Evolutionary conservation across 2,888 invertebrate genomes (phyloP).

Genomic region (Taenaris catops): DNA sequence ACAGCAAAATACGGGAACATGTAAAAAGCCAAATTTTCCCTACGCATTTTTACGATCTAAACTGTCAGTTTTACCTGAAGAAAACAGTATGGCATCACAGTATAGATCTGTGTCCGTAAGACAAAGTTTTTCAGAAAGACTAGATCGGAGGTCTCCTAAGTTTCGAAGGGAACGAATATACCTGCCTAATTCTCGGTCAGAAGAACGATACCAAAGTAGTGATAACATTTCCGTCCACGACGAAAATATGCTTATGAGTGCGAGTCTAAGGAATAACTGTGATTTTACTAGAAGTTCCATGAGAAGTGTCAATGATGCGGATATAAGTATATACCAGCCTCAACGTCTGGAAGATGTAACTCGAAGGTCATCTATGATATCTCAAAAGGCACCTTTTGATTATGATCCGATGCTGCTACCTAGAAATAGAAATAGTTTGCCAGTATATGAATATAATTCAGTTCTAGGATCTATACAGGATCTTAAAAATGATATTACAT

Average conservation of each 20-base stretch:
- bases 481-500: constrained; percentile 59
- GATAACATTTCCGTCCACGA: constrained; percentile 72
- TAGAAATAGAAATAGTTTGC: constrained; percentile 71
- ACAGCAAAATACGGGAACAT: constrained; percentile 61
- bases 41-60: constrained; percentile 89
- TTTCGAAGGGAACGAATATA: constrained; percentile 58
- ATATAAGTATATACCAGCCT: constrained; percentile 44
- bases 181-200: constrained; percentile 77
- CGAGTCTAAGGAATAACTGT: constrained; percentile 50
- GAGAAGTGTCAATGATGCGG: constrained; percentile 64
- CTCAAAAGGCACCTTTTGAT: constrained; percentile 60
- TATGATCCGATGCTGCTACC: constrained; percentile 73
- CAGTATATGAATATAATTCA: constrained; percentile 66
- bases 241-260: constrained; percentile 63
- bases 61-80: constrained; percentile 88
- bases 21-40: constrained; percentile 85
- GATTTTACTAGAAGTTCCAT: constrained; percentile 62
- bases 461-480: constrained; percentile 59
- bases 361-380: constrained; percentile 68
- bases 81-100: constrained; percentile 79
- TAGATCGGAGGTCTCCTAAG: constrained; percentile 68
- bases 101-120: constrained; percentile 67
- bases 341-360: constrained; percentile 52
- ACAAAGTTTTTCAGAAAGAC: constrained; percentile 75
- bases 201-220: constrained; percentile 80